phyloP scores from a whole-genome alignment of 2,888 invertebrate species.

The Acholoe squamosa region DNA sequence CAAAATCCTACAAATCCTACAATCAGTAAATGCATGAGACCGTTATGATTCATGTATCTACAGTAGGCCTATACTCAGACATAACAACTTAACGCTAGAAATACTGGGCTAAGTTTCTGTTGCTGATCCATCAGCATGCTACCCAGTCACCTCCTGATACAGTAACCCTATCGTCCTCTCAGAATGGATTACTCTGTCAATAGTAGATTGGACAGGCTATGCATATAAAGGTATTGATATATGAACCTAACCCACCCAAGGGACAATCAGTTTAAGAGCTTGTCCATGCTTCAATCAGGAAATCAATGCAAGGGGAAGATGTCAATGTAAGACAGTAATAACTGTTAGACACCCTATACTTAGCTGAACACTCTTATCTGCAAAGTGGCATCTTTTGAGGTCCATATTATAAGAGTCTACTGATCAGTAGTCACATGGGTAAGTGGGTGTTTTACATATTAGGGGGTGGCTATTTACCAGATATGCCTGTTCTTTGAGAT shows the following conservation, averaged over 20 bases:
- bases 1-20: too few species aligned
- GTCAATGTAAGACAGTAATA: constrained; percentile 23
- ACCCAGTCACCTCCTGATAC: too few species aligned
- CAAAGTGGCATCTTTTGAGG: not conserved
- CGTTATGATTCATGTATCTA: too few species aligned
- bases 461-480: not conserved
- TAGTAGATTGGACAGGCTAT: not conserved
- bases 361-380: not conserved
- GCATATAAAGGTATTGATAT: not conserved
- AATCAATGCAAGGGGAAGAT: not conserved
- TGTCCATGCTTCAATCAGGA: not conserved
- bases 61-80: too few species aligned
- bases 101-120: too few species aligned
- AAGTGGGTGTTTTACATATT: not conserved
- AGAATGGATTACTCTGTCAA: not conserved
- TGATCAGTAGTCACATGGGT: not conserved
- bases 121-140: too few species aligned
- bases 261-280: not conserved
- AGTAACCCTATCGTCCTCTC: too few species aligned
- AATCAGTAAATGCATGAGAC: too few species aligned
- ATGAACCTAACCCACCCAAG: constrained; percentile 34
- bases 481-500: too few species aligned
- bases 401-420: not conserved
- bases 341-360: not conserved
- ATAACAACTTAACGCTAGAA: too few species aligned